phyloP scores from a whole-genome alignment of 2,113 vertebrate genomes.

The Tragelaphus imberbis region DNA sequence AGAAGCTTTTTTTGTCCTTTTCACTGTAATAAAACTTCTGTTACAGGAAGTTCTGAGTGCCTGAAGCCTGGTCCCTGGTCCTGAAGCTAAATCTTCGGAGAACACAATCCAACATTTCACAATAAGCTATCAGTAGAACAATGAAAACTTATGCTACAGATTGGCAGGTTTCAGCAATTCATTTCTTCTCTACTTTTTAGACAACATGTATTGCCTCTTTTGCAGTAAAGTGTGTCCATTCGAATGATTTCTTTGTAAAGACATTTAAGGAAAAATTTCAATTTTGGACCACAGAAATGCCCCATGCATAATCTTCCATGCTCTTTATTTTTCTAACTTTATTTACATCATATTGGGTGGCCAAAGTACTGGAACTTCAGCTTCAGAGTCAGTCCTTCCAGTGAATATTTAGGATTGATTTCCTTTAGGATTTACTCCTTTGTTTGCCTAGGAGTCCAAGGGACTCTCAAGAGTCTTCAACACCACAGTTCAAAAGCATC shows the following conservation, averaged over 20 bases:
- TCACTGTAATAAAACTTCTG: neutral
- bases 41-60: neutral
- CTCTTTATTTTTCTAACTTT: neutral
- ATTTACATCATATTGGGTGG: neutral
- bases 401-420: neutral
- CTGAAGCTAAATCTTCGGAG: neutral
- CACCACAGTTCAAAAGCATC: neutral
- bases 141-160: neutral
- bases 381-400: neutral
- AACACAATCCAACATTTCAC: neutral
- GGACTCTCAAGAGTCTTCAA: neutral
- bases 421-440: neutral
- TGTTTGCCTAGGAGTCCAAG: neutral
- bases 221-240: neutral
- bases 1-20: neutral
- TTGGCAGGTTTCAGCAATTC: neutral
- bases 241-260: neutral
- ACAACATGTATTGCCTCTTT: neutral
- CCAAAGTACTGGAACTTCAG: neutral
- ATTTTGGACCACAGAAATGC: neutral
- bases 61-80: neutral
- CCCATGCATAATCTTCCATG: neutral
- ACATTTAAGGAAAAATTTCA: neutral
- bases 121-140: neutral
- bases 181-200: neutral